Conservation (phyloP, 1,140 invertebrate species). For the Batillaria attramentaria region DNA sequence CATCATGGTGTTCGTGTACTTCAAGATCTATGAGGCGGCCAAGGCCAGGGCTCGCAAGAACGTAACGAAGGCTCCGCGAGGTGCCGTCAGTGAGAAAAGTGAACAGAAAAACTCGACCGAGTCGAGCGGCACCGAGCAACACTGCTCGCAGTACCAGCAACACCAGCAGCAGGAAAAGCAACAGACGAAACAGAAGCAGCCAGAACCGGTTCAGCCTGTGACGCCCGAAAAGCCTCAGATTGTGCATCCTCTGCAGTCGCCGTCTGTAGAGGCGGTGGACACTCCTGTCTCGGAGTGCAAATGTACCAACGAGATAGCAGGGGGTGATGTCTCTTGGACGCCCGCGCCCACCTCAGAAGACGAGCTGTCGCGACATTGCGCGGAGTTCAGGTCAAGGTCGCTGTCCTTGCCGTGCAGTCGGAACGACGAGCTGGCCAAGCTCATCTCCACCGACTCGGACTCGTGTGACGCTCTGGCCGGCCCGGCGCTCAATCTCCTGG, state of each 20-base stretch:
- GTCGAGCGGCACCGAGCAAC: slow-evolving; percentile 41
- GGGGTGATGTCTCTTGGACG: not conserved
- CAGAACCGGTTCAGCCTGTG: too few species aligned
- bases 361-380: not conserved
- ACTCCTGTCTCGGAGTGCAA: not conserved
- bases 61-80: slow-evolving; percentile 52
- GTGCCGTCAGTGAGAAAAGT: slow-evolving; percentile 15
- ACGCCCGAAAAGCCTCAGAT: too few species aligned
- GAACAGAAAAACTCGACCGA: slow-evolving; percentile 45
- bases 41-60: slow-evolving; percentile 81
- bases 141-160: not conserved
- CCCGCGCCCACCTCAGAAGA: not conserved
- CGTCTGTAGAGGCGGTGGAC: too few species aligned
- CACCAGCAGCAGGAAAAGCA: not conserved
- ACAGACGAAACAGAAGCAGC: too few species aligned
- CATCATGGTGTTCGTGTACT: slow-evolving; percentile 74
- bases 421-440: slow-evolving; percentile 40
- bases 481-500: slow-evolving; percentile 15
- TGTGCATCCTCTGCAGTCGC: too few species aligned
- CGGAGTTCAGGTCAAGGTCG: slow-evolving; percentile 6
- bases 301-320: not conserved
- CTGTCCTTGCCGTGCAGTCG: not conserved
- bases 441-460: slow-evolving; percentile 79
- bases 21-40: slow-evolving; percentile 66
- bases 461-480: slow-evolving; percentile 23